Evolutionary conservation across 2,888 invertebrate genomes (phyloP), one percentile per base, ranked within the genome.

Genomic region (Eristalis tenax): DNA sequence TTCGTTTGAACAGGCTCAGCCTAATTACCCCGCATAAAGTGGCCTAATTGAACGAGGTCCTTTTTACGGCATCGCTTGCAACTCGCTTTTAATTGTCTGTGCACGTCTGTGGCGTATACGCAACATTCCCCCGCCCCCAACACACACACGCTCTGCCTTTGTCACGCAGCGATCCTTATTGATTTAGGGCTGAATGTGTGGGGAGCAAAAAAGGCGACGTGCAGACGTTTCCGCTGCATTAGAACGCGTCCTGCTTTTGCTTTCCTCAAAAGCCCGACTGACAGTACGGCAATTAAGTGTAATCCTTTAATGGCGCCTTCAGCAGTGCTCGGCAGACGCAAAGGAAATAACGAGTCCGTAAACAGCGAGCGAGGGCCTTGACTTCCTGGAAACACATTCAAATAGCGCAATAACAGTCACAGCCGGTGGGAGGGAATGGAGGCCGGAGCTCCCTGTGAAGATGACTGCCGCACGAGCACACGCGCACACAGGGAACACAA

Each of bases 231-330:
- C 50, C 4, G 63, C 23, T 57, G 56, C 50, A 57, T 40, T 76
- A 68, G 40, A 59, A 22, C 23, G 10, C 5, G 32, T 71, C 3
- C 40, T 56, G 13, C 40, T 15, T 43, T 32, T 26, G 23, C 38
- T 69, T 40, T 11, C 22, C 18, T 28, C 56, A 22, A 50, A 75
- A 75, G 59, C 59, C 56, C 68, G 70, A 82, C 68, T 56, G 71
- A 50, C 76, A 22, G 68, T 64, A 81, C 73, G 77, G 70, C 77
- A 78, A 82, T 86, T 73, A 57, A 82, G 74, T 70, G 82, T 70
- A 70, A 86, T 74, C 74, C 71, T 78, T 86, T 82, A 86, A 73
- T 70, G 65, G 69, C 56, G 73, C 59, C 43, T 74, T 56, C 15
- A 22, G 68, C 68, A 11, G 28, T 63, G 18, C 18, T n/a, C 35